Conservation (phyloP, 2,888 invertebrate genomes). For the Latrodectus hesperus region DNA sequence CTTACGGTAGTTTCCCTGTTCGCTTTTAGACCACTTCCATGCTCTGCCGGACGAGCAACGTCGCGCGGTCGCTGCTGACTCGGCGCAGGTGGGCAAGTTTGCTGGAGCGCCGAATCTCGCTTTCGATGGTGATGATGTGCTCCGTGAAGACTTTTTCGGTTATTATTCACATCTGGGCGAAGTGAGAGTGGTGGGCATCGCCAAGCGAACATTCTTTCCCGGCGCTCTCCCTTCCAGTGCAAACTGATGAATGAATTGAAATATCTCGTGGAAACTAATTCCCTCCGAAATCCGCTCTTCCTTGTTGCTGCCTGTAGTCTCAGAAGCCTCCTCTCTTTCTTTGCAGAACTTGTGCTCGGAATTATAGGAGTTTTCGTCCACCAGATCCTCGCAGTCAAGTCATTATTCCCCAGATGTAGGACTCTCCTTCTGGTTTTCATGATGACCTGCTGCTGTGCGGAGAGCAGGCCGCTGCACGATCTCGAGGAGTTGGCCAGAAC, state of each 20-base stretch:
- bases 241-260: conserved; percentile 5
- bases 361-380: not conserved
- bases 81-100: not conserved
- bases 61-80: conserved; percentile 22
- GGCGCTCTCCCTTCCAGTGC: too few species aligned
- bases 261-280: not conserved
- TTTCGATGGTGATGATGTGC: not conserved
- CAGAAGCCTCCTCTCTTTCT: not conserved
- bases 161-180: too few species aligned
- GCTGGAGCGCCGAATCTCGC: not conserved
- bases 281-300: not conserved
- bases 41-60: conserved; percentile 30
- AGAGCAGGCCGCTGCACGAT: not conserved
- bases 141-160: too few species aligned
- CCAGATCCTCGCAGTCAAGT: not conserved
- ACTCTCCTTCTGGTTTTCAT: not conserved
- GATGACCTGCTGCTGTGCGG: not conserved
- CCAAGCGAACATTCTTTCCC: too few species aligned
- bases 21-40: conserved; percentile 27
- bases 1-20: conserved; percentile 45
- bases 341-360: not conserved
- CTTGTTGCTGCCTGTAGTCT: not conserved
- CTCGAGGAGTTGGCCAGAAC: not conserved
- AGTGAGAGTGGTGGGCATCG: too few species aligned
- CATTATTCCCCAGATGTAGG: not conserved